These are phyloP conservation scores for Whitmania pigra DNA, from an alignment of 1,140 invertebrate species.

Conservation along the genomic window DNA sequence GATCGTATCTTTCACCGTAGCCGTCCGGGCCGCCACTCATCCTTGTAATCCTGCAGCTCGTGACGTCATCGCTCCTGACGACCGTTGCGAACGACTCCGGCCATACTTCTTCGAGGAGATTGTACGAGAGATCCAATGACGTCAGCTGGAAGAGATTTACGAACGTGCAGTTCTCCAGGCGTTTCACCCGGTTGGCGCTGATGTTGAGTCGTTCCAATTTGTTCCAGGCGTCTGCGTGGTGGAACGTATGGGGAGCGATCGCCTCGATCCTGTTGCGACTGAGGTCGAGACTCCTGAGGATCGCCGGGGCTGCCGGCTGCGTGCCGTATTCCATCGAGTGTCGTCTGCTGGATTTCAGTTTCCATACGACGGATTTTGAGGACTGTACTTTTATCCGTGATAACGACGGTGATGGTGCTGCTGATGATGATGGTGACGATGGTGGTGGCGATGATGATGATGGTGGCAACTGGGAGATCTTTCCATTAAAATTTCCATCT, in stretches of 20 bases:
- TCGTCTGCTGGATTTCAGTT: background rate
- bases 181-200: background rate
- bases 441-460: too few relatives aligned
- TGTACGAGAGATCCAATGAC: constrained; percentile 10
- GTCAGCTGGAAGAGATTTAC: constrained; percentile 8
- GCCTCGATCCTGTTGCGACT: background rate
- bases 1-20: background rate
- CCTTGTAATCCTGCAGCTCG: background rate
- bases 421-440: too few relatives aligned
- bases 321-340: background rate
- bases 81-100: constrained; percentile 3
- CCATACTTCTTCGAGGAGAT: background rate
- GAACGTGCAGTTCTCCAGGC: constrained; percentile 15
- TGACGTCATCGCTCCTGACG: background rate
- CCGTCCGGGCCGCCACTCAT: background rate
- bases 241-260: background rate
- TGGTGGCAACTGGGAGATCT: too few relatives aligned
- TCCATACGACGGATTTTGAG: background rate
- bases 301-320: background rate
- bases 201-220: background rate
- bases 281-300: background rate
- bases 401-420: background rate
- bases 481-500: too few relatives aligned
- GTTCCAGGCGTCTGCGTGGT: background rate
- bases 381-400: background rate